Percentiles rank a stretch among this genome's conserved stretches.
phyloP scores from a whole-genome alignment of 1,140 invertebrate genomes.

The Palaemon carinicauda region DNA sequence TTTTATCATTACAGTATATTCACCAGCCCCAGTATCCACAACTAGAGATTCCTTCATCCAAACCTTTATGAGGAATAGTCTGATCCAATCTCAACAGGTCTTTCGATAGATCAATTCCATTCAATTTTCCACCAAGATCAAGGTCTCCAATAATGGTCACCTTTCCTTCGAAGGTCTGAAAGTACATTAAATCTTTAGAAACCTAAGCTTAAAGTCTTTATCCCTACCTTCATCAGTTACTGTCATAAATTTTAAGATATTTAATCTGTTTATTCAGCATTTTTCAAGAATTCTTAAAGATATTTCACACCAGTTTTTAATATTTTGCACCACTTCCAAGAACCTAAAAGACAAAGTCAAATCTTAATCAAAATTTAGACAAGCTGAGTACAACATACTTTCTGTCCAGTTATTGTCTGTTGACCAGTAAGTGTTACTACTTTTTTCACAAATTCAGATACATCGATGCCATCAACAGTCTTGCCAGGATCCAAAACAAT shows the following conservation, averaged over 20 bases:
- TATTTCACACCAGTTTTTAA: too few relatives aligned
- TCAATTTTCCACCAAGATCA: background rate
- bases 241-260: too few relatives aligned
- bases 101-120: background rate
- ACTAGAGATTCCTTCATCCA: background rate
- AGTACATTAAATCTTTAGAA: background rate
- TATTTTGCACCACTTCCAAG: too few relatives aligned
- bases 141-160: background rate
- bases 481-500: background rate
- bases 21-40: background rate
- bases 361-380: background rate
- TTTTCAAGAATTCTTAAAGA: too few relatives aligned
- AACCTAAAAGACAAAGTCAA: too few relatives aligned
- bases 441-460: background rate
- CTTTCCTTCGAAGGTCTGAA: background rate
- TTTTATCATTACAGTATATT: too few relatives aligned
- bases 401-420: background rate
- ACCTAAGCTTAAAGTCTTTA: too few relatives aligned
- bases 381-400: background rate
- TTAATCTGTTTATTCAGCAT: background rate
- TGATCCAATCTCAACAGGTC: background rate
- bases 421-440: background rate
- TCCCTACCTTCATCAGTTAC: too few relatives aligned
- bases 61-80: slow-evolving; percentile 15
- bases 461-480: background rate